Conservation (phyloP, 2,888 invertebrate species). For the Bellardia bayeri region DNA sequence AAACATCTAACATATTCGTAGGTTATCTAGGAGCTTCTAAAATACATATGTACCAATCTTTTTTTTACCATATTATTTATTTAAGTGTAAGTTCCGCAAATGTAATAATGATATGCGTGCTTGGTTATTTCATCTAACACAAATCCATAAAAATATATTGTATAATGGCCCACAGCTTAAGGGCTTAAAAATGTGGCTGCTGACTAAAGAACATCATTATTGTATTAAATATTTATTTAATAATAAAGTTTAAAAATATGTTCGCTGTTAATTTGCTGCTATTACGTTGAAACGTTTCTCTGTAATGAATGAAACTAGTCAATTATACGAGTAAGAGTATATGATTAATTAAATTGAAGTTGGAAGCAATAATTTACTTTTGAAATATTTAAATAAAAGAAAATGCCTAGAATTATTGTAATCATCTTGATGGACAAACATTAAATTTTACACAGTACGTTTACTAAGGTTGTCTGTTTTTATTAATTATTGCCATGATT, state of each 20-base stretch:
- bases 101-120: neutral
- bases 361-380: constrained; percentile 36
- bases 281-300: constrained; percentile 25
- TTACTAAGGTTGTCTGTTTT: constrained; percentile 14
- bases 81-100: neutral
- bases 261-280: constrained; percentile 49
- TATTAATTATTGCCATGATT: constrained; percentile 53
- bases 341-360: constrained; percentile 45
- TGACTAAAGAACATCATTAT: neutral
- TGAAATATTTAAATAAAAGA: constrained; percentile 3
- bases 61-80: no score
- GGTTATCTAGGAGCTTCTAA: no score
- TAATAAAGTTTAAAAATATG: constrained; percentile 20
- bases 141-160: constrained; percentile 21
- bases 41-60: no score
- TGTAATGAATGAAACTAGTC: neutral
- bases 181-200: constrained; percentile 26
- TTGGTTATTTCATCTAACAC: neutral
- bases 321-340: constrained; percentile 27
- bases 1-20: no score
- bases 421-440: constrained; percentile 34
- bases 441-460: neutral
- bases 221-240: constrained; percentile 7
- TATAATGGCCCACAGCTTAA: constrained; percentile 46
- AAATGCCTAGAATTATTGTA: constrained; percentile 10